These are phyloP conservation scores for Nephrotoma guestfalica DNA, from an alignment of 2,888 invertebrate genomes.

Conservation along the genomic window DNA sequence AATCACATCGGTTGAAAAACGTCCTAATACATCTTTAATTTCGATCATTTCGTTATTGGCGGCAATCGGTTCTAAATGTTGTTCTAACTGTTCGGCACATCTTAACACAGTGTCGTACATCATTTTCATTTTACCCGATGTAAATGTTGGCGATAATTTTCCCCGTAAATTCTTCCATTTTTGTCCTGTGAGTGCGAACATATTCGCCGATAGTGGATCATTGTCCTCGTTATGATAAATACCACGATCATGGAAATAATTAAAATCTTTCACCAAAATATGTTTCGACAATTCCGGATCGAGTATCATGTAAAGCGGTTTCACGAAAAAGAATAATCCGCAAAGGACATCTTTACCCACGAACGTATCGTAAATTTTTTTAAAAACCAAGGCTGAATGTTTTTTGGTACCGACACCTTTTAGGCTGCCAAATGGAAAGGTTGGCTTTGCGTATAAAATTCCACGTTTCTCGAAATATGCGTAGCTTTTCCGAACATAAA, in stretches of 20 bases:
- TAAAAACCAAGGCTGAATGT: conserved; percentile 18
- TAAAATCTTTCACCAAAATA: conserved; percentile 28
- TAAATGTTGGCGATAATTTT: too few species aligned
- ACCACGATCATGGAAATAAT: conserved; percentile 26
- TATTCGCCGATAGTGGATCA: conserved; percentile 25
- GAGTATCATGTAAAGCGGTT: conserved; percentile 9
- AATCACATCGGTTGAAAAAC: too few species aligned
- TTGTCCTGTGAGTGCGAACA: conserved; percentile 14
- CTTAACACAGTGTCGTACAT: too few species aligned
- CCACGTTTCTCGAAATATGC: background rate
- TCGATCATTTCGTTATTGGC: too few species aligned
- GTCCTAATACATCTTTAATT: too few species aligned
- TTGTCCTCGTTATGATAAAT: conserved; percentile 21
- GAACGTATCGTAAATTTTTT: conserved; percentile 17
- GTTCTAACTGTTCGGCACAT: too few species aligned
- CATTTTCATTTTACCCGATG: too few species aligned
- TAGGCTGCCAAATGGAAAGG: conserved; percentile 14
- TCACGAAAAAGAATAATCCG: conserved; percentile 5
- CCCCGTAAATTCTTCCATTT: too few species aligned
- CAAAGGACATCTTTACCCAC: conserved; percentile 17
- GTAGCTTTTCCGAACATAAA: too few species aligned
- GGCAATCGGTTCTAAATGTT: background rate
- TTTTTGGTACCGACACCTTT: conserved; percentile 15
- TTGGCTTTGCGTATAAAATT: conserved; percentile 23
- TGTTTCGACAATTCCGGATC: conserved; percentile 22